Percentiles rank a stretch among this genome's conserved stretches.
These are phyloP conservation scores for Orchestes rusci DNA, from an alignment of 2,888 invertebrate species.

Conservation along the genomic window DNA sequence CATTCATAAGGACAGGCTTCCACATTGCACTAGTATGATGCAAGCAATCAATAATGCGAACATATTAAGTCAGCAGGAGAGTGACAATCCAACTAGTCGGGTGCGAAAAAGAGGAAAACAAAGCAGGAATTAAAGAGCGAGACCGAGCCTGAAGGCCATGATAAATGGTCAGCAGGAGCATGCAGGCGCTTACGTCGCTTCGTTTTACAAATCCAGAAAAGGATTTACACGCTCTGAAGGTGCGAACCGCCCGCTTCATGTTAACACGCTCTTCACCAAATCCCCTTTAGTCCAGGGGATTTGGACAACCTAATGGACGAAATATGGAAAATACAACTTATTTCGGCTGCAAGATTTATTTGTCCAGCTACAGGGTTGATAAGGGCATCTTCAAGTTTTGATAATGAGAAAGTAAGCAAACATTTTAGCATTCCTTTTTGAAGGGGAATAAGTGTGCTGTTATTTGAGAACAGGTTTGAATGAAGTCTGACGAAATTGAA, in stretches of 20 bases:
- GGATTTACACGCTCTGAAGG: conserved; percentile 43
- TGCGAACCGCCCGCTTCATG: conserved; percentile 39
- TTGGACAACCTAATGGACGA: conserved; percentile 7
- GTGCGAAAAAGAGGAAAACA: conserved; percentile 30
- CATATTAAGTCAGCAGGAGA: conserved; percentile 21
- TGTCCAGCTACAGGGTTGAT: too few relatives aligned
- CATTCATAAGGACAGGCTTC: too few relatives aligned
- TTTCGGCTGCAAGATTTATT: too few relatives aligned
- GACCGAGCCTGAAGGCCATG: conserved; percentile 35
- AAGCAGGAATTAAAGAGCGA: conserved; percentile 29
- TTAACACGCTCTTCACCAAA: conserved; percentile 34
- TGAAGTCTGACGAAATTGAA: too few relatives aligned
- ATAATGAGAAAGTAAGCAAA: too few relatives aligned
- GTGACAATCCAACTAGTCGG: conserved; percentile 24
- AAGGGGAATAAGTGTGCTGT: too few relatives aligned
- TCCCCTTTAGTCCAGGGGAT: conserved; percentile 32
- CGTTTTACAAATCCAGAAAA: conserved; percentile 45
- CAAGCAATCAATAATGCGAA: conserved; percentile 20
- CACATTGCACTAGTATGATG: conserved; percentile 8
- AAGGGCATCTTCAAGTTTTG: too few relatives aligned
- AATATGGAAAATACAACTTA: conserved; percentile 5
- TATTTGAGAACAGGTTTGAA: too few relatives aligned
- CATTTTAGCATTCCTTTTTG: too few relatives aligned
- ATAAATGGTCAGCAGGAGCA: conserved; percentile 46
- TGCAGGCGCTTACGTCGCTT: conserved; percentile 42